phyloP scores from a whole-genome alignment of 2,888 invertebrate genomes.

The Sarcophaga rosellei region DNA sequence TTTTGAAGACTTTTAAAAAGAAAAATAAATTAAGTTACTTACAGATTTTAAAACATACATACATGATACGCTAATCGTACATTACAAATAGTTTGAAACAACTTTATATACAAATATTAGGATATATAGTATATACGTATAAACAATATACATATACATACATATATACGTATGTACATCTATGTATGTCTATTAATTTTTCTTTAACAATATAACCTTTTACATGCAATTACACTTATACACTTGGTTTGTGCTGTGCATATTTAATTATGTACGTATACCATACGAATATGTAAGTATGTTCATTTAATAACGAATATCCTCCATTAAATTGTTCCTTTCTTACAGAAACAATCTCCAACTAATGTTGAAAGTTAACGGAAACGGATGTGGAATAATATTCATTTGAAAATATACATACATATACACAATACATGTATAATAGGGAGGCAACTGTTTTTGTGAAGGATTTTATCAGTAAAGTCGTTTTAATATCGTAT shows the following conservation, averaged over 20 bases:
- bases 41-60: too few species aligned
- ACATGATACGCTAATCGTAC: too few species aligned
- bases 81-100: too few species aligned
- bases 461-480: too few species aligned
- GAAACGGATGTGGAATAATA: conserved; percentile 53
- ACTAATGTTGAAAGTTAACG: conserved; percentile 49
- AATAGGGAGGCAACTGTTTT: neutral
- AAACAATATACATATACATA: too few species aligned
- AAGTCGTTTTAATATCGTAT: too few species aligned
- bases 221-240: neutral
- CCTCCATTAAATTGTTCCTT: neutral
- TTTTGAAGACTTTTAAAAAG: too few species aligned
- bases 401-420: neutral
- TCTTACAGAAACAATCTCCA: conserved; percentile 21
- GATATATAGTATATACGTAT: too few species aligned
- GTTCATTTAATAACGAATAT: neutral
- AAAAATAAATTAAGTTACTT: too few species aligned
- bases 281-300: neutral
- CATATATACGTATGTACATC: neutral
- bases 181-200: neutral
- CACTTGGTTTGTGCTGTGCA: too few species aligned
- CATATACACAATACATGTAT: neutral
- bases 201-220: neutral
- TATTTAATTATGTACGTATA: too few species aligned
- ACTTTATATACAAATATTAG: too few species aligned